Evolutionary conservation across 2,797 vertebrate species (phyloP).

Genomic region (Anableps anableps): DNA sequence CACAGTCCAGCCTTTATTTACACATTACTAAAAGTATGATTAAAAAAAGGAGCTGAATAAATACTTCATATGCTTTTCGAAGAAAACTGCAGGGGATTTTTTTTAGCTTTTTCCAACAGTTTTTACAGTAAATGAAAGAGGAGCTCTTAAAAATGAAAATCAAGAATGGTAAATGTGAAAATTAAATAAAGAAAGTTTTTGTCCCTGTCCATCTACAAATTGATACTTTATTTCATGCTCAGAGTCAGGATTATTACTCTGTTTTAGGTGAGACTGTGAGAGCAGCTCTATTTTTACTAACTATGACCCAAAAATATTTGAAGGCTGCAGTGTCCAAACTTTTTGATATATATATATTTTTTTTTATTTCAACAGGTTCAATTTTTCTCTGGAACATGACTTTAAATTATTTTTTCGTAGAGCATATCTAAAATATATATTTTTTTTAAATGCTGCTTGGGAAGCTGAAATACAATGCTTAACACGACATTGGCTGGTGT

Average conservation of each 20-base stretch:
- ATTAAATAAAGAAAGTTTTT: constrained; percentile 23
- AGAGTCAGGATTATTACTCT: background rate
- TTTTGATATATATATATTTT: no score
- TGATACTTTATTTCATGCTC: background rate
- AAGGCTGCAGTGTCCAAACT: no score
- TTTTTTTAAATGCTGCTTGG: no score
- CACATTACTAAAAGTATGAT: background rate
- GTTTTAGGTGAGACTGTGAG: no score
- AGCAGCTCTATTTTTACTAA: no score
- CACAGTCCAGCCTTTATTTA: background rate
- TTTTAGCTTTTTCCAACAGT: background rate
- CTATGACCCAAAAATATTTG: background rate
- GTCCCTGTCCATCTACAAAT: background rate
- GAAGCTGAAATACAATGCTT: no score
- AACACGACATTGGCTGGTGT: no score
- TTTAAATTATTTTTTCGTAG: no score
- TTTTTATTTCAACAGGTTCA: no score
- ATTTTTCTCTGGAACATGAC: no score
- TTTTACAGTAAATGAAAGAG: background rate
- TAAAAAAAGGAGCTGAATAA: background rate
- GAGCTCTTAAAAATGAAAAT: background rate
- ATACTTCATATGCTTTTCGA: background rate
- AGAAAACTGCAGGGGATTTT: background rate
- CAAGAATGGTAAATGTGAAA: constrained; percentile 3
- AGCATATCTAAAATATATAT: no score